phyloP scores from a whole-genome alignment of 2,113 vertebrate genomes.

The Daphoenositta chrysoptera region DNA sequence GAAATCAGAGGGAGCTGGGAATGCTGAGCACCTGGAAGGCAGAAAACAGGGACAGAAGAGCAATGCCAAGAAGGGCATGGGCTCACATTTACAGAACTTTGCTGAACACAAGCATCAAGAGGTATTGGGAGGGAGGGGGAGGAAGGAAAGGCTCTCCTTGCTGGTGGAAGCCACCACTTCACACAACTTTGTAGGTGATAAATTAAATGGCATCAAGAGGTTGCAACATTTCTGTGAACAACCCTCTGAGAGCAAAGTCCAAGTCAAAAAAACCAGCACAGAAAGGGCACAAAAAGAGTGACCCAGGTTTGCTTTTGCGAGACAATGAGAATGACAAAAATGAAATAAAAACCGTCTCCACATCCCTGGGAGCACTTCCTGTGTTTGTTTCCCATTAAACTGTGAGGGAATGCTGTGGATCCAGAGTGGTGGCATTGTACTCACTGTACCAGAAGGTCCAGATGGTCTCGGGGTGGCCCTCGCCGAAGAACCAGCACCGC shows the following conservation, averaged over 20 bases:
- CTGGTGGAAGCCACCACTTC: neutral
- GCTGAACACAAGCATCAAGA: neutral
- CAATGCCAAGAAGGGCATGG: rapidly evolving
- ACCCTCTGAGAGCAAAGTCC: neutral
- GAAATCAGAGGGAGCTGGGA: neutral
- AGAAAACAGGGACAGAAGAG: neutral
- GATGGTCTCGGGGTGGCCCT: conserved; percentile 69
- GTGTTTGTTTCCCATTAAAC: neutral
- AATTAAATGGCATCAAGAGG: neutral
- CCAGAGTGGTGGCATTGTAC: neutral
- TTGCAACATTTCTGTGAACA: neutral
- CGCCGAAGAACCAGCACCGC: conserved; percentile 79
- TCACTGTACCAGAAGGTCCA: conserved; percentile 85
- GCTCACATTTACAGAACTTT: neutral
- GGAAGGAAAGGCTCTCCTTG: neutral
- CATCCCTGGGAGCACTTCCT: neutral
- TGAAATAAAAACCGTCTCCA: neutral
- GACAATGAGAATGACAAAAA: rapidly evolving
- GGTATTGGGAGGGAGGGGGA: no score
- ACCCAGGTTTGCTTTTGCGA: neutral
- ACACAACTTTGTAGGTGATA: no score
- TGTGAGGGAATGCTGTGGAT: neutral
- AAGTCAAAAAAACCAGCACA: neutral
- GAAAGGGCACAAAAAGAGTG: neutral
- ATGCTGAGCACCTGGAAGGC: neutral